Evolutionary conservation across 2,797 vertebrate genomes (phyloP).

Genomic region (Phalanger gymnotis): DNA sequence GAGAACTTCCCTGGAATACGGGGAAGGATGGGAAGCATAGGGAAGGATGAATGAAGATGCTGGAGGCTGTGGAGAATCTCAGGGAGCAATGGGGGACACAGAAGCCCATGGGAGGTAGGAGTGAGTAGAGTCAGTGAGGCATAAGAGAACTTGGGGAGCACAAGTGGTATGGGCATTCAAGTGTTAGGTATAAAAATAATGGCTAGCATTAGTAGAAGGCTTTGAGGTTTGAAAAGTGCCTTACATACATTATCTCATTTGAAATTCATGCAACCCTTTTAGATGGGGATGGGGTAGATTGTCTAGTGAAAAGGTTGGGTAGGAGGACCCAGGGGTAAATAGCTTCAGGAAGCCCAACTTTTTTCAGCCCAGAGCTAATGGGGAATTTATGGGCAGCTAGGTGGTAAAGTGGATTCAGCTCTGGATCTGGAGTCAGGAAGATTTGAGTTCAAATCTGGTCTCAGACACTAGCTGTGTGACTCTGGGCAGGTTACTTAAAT

Average conservation of each 20-base stretch:
- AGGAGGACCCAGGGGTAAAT: neutral
- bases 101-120: neutral
- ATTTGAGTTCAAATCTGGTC: too few relatives aligned
- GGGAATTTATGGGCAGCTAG: neutral
- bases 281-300: neutral
- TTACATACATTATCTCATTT: neutral
- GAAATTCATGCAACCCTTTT: neutral
- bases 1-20: neutral
- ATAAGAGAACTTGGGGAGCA: neutral
- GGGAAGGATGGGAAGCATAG: neutral
- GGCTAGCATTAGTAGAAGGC: neutral
- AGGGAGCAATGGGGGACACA: neutral
- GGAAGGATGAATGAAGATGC: neutral
- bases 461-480: neutral
- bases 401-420: too few relatives aligned
- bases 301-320: neutral
- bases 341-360: neutral
- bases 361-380: neutral
- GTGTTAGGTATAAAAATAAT: neutral
- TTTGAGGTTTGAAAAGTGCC: neutral
- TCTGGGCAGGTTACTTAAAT: neutral
- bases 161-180: neutral
- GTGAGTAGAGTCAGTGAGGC: rapidly evolving
- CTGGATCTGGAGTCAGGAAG: too few relatives aligned
- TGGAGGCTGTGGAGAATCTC: neutral